Evolutionary conservation across 2,797 vertebrate genomes (phyloP).

Genomic region (Erethizon dorsatum): DNA sequence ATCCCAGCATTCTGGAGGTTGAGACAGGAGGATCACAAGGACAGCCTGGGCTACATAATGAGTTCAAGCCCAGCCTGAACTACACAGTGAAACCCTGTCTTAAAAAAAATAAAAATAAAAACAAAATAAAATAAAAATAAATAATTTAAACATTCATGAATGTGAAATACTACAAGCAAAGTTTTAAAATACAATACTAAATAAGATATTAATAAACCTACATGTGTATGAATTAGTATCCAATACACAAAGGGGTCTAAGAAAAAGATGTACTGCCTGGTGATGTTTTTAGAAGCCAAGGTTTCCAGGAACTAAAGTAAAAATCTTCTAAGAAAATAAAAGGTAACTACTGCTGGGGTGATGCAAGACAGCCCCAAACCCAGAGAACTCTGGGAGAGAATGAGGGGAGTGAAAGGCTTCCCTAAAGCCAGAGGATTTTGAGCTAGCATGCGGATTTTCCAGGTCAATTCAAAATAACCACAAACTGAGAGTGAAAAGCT

Average conservation of each 20-base stretch:
- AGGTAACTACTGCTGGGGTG: neutral
- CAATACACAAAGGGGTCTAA: neutral
- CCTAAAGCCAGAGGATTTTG: neutral
- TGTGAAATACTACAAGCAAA: conserved; percentile 36
- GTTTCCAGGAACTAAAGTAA: conserved; percentile 7
- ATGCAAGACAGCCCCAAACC: neutral
- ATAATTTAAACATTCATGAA: neutral
- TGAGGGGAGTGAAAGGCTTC: neutral
- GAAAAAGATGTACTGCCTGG: conserved; percentile 7
- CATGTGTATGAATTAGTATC: neutral
- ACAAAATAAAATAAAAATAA: no score
- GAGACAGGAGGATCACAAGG: neutral
- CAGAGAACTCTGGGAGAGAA: neutral
- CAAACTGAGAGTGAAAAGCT: conserved; percentile 40
- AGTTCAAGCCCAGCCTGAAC: neutral
- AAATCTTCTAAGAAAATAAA: neutral
- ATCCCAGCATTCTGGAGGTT: neutral
- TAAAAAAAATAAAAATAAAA: no score
- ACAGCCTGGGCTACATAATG: neutral
- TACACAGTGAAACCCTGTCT: no score
- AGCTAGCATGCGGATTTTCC: neutral
- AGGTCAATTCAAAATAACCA: conserved; percentile 30
- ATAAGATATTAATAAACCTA: conserved; percentile 9
- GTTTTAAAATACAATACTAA: neutral
- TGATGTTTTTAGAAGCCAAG: conserved; percentile 23